Base-by-base conservation (phyloP, 2,888 invertebrate species). In the Penaeus monodon region DNA sequence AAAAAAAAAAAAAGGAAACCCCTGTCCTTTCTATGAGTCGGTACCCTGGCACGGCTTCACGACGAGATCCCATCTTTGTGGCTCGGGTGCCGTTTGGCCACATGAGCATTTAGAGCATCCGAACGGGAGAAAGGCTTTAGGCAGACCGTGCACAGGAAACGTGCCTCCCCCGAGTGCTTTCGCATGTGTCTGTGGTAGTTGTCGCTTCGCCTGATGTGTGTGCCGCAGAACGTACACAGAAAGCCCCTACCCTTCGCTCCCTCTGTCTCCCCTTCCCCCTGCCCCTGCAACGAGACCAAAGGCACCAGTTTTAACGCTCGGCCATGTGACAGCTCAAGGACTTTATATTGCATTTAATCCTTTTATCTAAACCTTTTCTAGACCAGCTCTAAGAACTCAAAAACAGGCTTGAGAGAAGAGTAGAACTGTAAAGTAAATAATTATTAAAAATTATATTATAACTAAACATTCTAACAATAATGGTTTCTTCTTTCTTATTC, bases 161-260 rank as follows among this genome's bases (percentile, higher is more conserved):
- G 78, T 24, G 65, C 68, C 78, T 84, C 78, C 29, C 84, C 84
- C 24, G 84, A 84, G 79, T 84, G 84, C 79, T 84, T 84, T 66
- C 84, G 78, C 84, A 84, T 84, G 78, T 84, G 84, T 79, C 84
- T 84, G 78, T 78, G 84, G 79, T 84, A 84, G 79, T 84, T 84
- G 84, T 84, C 84, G 73, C 64, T 84, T 66, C 84, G 84, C 49
- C 79, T 64, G 74, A 84, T 84, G 78, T 70, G 84, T 44, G 68
- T 78, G 29, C 78, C 84, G 78, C 84, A 84, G 78, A 84, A 84
- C 33, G 65, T 66, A 78, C 84, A 84, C 78, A 64, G 79, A 79
- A 79, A 84, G 78, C 68, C 84, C 79, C 68, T 78, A 49, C 78
- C 84, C 70, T 63, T 78, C 70, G 78, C 84, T 84, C 64, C 84